These are phyloP conservation scores for Leptinotarsa lineolata DNA, from an alignment of 1,140 invertebrate genomes.

Conservation along the genomic window DNA sequence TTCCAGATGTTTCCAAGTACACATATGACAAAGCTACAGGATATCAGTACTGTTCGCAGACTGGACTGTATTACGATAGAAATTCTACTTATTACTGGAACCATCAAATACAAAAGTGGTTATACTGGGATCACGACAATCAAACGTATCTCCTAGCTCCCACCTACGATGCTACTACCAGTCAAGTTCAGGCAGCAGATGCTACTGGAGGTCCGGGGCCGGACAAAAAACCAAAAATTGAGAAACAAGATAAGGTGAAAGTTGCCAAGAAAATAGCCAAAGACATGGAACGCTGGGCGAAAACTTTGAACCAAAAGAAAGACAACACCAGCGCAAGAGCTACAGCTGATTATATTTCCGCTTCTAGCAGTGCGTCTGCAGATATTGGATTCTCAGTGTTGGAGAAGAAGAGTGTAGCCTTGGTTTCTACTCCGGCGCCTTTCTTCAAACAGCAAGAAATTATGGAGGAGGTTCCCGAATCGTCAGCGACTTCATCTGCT, in stretches of 20 bases:
- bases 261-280: slow-evolving; percentile 98
- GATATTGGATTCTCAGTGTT: slow-evolving; percentile 90
- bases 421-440: slow-evolving; percentile 21
- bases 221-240: slow-evolving; percentile 64
- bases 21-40: slow-evolving; percentile 94
- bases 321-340: slow-evolving; percentile 63
- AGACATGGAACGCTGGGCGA: slow-evolving; percentile 83
- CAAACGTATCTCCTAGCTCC: slow-evolving; percentile 80
- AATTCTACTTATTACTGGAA: slow-evolving; percentile 95
- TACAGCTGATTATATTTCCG: slow-evolving; percentile 35
- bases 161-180: slow-evolving; percentile 41
- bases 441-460: slow-evolving; percentile 35
- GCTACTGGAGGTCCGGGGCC: slow-evolving; percentile 49
- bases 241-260: slow-evolving; percentile 90
- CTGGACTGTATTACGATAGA: slow-evolving; percentile 94
- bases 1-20: slow-evolving; percentile 89
- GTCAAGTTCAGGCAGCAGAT: slow-evolving; percentile 42
- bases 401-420: slow-evolving; percentile 63
- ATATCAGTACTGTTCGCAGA: slow-evolving; percentile 94
- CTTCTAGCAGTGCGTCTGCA: slow-evolving; percentile 66
- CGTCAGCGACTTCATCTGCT: slow-evolving; percentile 35
- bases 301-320: slow-evolving; percentile 96
- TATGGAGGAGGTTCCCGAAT: slow-evolving; percentile 15
- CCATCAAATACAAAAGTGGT: slow-evolving; percentile 83
- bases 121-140: slow-evolving; percentile 91